These are phyloP conservation scores for Mirza zaza DNA, from an alignment of 2,113 vertebrate species.

Conservation along the genomic window DNA sequence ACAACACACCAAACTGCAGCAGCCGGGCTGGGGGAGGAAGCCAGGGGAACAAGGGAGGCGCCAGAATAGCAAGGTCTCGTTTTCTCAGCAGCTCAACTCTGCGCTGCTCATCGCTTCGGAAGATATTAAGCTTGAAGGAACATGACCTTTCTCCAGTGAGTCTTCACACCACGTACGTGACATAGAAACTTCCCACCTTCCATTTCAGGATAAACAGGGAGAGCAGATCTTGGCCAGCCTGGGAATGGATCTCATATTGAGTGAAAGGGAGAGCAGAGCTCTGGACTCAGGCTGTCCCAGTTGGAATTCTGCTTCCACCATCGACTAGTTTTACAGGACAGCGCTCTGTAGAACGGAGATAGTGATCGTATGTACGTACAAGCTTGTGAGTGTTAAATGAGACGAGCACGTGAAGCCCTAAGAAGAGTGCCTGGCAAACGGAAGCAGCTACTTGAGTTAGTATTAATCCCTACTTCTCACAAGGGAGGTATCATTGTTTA, in stretches of 20 bases:
- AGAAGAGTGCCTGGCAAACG: background rate
- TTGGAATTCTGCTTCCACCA: background rate
- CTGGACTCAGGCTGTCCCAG: background rate
- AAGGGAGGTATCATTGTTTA: background rate
- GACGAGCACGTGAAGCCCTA: fast-evolving
- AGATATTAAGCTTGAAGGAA: background rate
- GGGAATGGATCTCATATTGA: background rate
- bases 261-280: background rate
- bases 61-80: background rate
- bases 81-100: background rate
- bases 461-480: background rate
- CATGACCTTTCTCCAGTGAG: background rate
- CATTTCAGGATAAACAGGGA: background rate
- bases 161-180: background rate
- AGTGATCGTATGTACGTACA: fast-evolving
- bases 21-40: conserved; percentile 41
- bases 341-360: background rate
- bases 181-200: background rate
- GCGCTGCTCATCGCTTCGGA: background rate
- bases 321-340: background rate
- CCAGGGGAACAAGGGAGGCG: background rate
- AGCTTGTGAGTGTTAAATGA: background rate
- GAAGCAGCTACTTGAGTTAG: background rate
- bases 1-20: background rate
- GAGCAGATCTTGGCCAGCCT: background rate